phyloP scores from a whole-genome alignment of 2,113 vertebrate species.

The Melanotaenia duboulayi region DNA sequence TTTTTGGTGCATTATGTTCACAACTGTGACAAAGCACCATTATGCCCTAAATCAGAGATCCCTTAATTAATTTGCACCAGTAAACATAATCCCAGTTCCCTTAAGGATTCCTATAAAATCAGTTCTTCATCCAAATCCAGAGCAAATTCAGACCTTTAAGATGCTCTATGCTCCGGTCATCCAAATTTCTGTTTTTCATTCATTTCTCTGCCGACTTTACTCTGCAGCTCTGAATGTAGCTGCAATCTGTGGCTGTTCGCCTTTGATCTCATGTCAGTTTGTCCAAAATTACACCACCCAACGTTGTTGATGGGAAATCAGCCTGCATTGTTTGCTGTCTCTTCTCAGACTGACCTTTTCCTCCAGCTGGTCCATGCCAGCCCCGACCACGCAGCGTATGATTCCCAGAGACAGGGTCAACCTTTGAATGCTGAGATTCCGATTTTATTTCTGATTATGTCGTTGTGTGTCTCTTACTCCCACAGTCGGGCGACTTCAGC shows the following conservation, averaged over 20 bases:
- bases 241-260: slow-evolving; percentile 1
- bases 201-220: neutral
- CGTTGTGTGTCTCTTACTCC: neutral
- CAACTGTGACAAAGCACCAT: too few relatives aligned
- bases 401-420: neutral
- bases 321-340: slow-evolving; percentile 46
- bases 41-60: too few relatives aligned
- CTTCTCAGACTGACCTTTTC: slow-evolving; percentile 50
- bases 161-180: neutral
- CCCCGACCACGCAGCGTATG: neutral
- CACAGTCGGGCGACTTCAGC: slow-evolving; percentile 90
- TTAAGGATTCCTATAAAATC: neutral
- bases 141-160: too few relatives aligned
- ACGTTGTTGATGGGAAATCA: neutral
- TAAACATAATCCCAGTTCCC: too few relatives aligned
- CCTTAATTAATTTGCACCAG: too few relatives aligned
- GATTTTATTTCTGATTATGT: too few relatives aligned
- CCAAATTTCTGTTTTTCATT: neutral
- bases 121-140: too few relatives aligned
- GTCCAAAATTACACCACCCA: slow-evolving; percentile 21
- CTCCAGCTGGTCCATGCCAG: slow-evolving; percentile 13
- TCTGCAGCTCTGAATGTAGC: neutral
- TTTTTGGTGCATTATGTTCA: too few relatives aligned
- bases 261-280: slow-evolving; percentile 58
- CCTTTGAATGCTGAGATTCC: neutral